Evolutionary conservation across 2,113 vertebrate species (phyloP), one percentile per base, ranked within the genome.

Genomic region (Onychorhynchus coronatus): DNA sequence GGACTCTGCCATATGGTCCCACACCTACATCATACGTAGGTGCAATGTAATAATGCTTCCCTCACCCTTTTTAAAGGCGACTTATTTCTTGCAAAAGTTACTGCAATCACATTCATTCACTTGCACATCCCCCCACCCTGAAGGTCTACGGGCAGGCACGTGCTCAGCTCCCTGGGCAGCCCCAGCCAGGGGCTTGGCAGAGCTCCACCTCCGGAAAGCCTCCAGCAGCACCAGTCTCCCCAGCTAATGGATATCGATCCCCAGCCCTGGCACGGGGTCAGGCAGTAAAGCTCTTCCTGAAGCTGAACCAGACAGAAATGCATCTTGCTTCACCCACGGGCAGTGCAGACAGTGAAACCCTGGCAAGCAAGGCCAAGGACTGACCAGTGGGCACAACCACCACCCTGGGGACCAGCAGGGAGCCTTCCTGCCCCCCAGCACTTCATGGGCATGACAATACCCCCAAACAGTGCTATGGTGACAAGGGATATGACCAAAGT

Each of bases 171-270:
- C 70, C 58, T 35, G 41, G 84, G 65, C 89, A 82, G 73, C 7
- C 33, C 61, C 52, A 16, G 33, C 37, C 11, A 1, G 47, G 91
- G 65, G 61, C 39, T 35, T 97, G 96, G 97, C 94, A 95, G 65
- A 67, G 35, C 28, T 93, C 93, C 94, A 95, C 75, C 84, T 89
- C 76, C 39, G 3, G 85, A 89, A 59, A 83, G 84, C 44, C 85
- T 88, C 61, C 63, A 65, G 81, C 86, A 91, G 77, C 88, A 30
- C 35, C 2, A 7, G 67, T 23, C 73, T 95, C 74, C 96, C 93
- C 76, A 18, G 84, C 87, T 97, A 97, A 97, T 97, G 95, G 95
- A 9, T 97, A 98, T 97, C 21, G 96, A 98, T 97, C 92, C 22
- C 27, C 72, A 70, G 82, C 95, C 83, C 72, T 79, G 61, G 72